Conservation (phyloP, 2,113 vertebrate genomes). For the Clupea harengus region DNA sequence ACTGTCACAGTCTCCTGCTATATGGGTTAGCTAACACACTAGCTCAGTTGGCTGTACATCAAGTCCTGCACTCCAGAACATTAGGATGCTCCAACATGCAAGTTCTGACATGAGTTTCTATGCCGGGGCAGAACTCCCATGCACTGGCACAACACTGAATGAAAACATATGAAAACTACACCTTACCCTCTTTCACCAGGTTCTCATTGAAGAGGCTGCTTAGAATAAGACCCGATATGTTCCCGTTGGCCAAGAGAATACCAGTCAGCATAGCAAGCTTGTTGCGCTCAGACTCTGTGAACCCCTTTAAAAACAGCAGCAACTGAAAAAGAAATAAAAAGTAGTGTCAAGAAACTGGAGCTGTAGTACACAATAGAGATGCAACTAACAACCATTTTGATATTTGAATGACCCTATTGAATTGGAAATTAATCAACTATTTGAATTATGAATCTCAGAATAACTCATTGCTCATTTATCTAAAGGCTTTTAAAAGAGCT, state of each 20-base stretch:
- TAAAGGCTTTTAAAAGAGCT: no score
- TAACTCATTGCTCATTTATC: no score
- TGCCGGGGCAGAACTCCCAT: background rate
- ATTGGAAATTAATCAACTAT: no score
- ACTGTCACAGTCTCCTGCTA: background rate
- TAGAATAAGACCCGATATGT: constrained; percentile 92
- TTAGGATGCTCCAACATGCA: background rate
- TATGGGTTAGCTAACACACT: background rate
- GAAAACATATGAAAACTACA: background rate
- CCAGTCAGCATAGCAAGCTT: constrained; percentile 97
- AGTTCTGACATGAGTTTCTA: background rate
- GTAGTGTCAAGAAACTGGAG: background rate
- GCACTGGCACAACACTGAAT: background rate
- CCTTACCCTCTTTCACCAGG: constrained; percentile 93
- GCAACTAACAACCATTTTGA: no score
- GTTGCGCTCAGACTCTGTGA: constrained; percentile 97
- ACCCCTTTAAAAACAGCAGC: constrained; percentile 97
- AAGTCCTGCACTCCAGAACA: background rate
- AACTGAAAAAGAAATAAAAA: constrained; percentile 68
- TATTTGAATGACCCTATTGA: no score
- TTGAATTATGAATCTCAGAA: no score
- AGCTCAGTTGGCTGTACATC: background rate
- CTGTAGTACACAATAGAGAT: no score
- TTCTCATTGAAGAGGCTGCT: constrained; percentile 98
- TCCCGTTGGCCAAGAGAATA: constrained; percentile 95